Base-by-base conservation (phyloP, 1,140 invertebrate genomes). In the Ceratina australensis region DNA sequence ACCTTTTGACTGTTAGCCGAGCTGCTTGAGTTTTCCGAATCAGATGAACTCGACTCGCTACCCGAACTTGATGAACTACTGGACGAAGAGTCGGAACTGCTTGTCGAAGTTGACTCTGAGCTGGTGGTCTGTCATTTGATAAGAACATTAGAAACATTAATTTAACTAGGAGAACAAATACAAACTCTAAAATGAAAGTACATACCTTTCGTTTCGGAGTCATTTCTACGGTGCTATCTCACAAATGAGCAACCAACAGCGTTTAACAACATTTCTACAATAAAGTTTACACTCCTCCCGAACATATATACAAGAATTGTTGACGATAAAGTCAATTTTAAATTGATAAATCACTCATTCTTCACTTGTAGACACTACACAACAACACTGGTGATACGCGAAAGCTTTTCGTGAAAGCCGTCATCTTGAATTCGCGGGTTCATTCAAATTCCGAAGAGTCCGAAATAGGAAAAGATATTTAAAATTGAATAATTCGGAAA, bases 11-110 rank as follows among this genome's bases (percentile, higher is more conserved):
- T 88, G 63, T 90, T 87, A 79, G 92, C 90, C 80, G 93, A 85
- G 72, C 94, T 95, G 80, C 95, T 95, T 16, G 94, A 95, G n/a
- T 95, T 95, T 60, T 94, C 95, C 0, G 95, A 94, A 65, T 95
- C 95, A 0, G 95, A 95, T 22, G 94, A 95, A 82, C 94, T 95
- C 0, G 94, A 94, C 61, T 94, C 94, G 75, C 94, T 95, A n/a
- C 93, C 94, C 65, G 95, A 95, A 81, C 94, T 95, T 33, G 94
- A 95, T 1, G 94, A 94, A 83, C 92, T 93, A 59, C 91, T 92
- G 3, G 93, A 92, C 0, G 93, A 93, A 49, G 95, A 95, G 73
- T 94, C 95, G 42, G 95, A 95, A 60, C 93, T 93, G n/a, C 93
- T 93, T 16, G 93, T 93, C 47, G 94, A 94, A 72, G 94, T 94